phyloP scores from a whole-genome alignment of 2,797 vertebrate genomes.

The Distichodus sexfasciatus region DNA sequence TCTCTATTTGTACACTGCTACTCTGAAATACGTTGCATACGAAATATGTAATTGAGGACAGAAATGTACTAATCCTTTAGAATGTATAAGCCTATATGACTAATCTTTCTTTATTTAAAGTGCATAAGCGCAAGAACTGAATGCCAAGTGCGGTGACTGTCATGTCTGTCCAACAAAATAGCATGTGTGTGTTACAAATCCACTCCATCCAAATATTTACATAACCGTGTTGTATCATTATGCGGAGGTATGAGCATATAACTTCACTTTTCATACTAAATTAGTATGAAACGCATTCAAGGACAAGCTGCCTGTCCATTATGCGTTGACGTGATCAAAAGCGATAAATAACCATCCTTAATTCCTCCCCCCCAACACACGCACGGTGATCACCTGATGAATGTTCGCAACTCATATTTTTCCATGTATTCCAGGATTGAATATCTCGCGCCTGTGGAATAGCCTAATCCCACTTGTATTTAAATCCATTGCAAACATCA shows the following conservation, averaged over 20 bases:
- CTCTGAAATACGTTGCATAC: too few species aligned
- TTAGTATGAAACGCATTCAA: not conserved
- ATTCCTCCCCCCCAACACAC: not conserved
- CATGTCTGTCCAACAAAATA: not conserved
- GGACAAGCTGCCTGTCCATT: not conserved
- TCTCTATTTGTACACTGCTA: too few species aligned
- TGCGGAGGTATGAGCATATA: not conserved
- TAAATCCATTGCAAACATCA: slow-evolving; percentile 16
- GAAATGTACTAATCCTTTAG: too few species aligned
- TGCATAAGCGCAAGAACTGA: too few species aligned
- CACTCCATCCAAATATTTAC: not conserved
- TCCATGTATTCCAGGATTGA: not conserved
- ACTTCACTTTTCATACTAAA: not conserved
- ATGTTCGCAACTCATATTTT: not conserved
- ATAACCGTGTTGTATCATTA: not conserved
- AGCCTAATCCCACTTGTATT: slow-evolving; percentile 1
- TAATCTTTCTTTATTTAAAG: too few species aligned
- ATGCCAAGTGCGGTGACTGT: not conserved
- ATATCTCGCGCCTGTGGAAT: not conserved
- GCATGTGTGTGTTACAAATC: not conserved
- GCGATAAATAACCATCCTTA: not conserved
- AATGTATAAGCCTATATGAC: too few species aligned
- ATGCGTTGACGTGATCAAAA: not conserved
- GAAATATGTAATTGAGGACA: too few species aligned
- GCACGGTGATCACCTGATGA: not conserved